Conservation (phyloP, 2,797 vertebrate species). For the Lophius americanus region DNA sequence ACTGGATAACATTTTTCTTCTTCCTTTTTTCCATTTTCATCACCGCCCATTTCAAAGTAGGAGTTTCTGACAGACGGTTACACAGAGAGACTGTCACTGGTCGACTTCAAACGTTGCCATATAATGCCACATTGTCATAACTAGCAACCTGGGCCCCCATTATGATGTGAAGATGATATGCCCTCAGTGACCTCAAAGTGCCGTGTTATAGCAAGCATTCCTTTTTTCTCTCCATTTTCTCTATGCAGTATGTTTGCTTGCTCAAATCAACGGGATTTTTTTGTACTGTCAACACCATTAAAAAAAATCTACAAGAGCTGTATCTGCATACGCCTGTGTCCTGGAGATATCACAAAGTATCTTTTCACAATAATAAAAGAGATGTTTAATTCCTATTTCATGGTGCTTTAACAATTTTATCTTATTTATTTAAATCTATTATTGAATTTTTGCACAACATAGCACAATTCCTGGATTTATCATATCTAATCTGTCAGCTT, state of each 20-base stretch:
- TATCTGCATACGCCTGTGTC: background rate
- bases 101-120: conserved; percentile 65
- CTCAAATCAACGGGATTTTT: conserved; percentile 10
- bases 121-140: conserved; percentile 71
- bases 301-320: background rate
- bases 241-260: conserved; percentile 11
- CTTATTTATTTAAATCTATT: background rate
- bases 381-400: background rate
- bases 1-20: conserved; percentile 42
- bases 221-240: conserved; percentile 15
- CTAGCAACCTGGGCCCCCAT: conserved; percentile 54
- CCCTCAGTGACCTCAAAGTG: conserved; percentile 44
- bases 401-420: background rate
- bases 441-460: background rate
- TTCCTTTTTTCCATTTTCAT: conserved; percentile 54
- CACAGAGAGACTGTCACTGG: conserved; percentile 62
- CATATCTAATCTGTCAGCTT: background rate
- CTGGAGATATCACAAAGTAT: background rate
- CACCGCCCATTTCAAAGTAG: conserved; percentile 68
- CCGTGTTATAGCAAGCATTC: conserved; percentile 21
- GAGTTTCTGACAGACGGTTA: conserved; percentile 57
- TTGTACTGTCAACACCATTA: background rate
- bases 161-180: conserved; percentile 71
- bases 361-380: background rate
- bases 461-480: background rate